Conservation (phyloP, 2,113 vertebrate species). For the Turnix velox region DNA sequence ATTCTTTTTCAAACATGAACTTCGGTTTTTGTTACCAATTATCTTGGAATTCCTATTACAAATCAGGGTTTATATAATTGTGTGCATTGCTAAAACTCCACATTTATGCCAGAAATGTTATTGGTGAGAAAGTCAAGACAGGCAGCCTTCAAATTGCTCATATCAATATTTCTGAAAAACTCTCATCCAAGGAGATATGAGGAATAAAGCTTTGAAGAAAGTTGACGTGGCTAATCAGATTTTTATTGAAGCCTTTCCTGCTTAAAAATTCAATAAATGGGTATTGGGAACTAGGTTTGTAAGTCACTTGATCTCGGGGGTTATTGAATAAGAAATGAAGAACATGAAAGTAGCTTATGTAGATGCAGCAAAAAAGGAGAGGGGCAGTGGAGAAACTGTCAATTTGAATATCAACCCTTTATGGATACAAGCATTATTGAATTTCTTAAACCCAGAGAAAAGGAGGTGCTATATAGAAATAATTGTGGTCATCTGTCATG, state of each 20-base stretch:
- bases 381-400: neutral
- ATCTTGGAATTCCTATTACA: neutral
- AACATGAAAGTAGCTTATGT: neutral
- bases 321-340: neutral
- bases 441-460: neutral
- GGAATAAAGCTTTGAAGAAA: neutral
- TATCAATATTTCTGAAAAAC: neutral
- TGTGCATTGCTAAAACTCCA: neutral
- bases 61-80: neutral
- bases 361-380: neutral
- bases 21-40: neutral
- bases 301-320: neutral
- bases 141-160: neutral
- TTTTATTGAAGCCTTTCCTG: neutral
- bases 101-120: neutral
- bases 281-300: neutral
- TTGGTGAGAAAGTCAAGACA: accelerated
- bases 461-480: neutral
- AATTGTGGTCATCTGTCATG: neutral
- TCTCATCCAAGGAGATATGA: neutral
- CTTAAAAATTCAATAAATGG: neutral
- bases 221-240: neutral
- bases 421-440: neutral
- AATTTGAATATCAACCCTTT: neutral
- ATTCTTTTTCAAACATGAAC: neutral